A percentile compares a stretch with the other conserved stretches of the same genome.
phyloP scores from a whole-genome alignment of 1,140 invertebrate genomes.

The Manduca sexta region DNA sequence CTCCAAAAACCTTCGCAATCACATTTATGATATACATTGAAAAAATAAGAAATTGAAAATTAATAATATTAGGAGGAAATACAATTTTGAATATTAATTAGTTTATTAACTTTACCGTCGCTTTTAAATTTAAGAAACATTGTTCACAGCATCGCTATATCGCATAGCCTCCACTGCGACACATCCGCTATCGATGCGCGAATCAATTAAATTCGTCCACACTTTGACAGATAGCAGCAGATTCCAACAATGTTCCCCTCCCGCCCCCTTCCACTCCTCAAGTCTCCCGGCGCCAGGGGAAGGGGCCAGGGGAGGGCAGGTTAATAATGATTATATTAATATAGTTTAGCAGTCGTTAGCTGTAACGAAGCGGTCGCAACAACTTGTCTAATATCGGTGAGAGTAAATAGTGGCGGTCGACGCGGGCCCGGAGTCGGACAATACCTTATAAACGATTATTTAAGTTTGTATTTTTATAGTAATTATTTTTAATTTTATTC shows the following conservation, averaged over 20 bases:
- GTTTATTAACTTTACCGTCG: too few species aligned
- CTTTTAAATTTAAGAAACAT: too few species aligned
- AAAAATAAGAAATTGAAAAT: too few species aligned
- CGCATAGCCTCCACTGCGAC: background rate
- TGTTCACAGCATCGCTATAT: background rate
- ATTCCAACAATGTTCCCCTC: background rate
- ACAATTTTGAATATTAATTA: too few species aligned
- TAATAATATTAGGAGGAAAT: too few species aligned
- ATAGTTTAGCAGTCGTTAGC: conserved; percentile 7
- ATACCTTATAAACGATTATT: too few species aligned
- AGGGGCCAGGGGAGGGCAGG: background rate
- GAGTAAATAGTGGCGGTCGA: conserved; percentile 2
- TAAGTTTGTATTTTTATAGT: too few species aligned
- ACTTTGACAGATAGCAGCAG: conserved; percentile 3
- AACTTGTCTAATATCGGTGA: conserved; percentile 4
- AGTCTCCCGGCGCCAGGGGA: too few species aligned
- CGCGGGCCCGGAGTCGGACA: background rate
- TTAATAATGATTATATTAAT: conserved; percentile 11
- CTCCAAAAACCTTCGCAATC: too few species aligned
- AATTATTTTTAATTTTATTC: too few species aligned
- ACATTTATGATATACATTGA: too few species aligned
- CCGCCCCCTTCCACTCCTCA: too few species aligned
- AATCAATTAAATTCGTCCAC: conserved; percentile 8
- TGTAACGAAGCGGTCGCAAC: conserved; percentile 1
- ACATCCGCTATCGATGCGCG: background rate